Conservation (phyloP, 2,888 invertebrate species). For the Zhuqinia jingwanae region DNA sequence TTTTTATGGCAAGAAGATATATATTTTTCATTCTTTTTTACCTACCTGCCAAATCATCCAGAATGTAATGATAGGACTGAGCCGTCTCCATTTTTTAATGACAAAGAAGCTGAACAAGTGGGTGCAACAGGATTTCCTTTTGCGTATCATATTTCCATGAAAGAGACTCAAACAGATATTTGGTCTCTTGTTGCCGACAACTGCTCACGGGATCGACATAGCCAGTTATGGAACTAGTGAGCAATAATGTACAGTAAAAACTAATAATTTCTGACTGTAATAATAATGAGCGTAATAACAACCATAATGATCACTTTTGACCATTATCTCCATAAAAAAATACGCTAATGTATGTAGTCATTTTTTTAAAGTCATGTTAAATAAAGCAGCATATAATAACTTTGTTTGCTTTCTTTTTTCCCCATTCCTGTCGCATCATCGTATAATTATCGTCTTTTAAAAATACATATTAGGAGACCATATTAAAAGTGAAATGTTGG, state of each 20-base stretch:
- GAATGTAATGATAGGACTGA: conserved; percentile 60
- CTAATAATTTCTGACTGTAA: conserved; percentile 45
- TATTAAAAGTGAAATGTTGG: not conserved
- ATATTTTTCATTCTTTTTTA: not conserved
- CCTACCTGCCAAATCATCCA: conserved; percentile 72
- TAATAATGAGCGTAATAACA: not conserved
- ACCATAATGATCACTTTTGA: conserved; percentile 17
- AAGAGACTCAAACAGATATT: conserved; percentile 64
- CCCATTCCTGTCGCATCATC: not conserved
- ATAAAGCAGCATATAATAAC: conserved; percentile 23
- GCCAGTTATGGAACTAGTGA: conserved; percentile 71
- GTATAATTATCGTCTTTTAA: not conserved
- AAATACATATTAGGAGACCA: conserved; percentile 27
- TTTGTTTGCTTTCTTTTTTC: conserved; percentile 30
- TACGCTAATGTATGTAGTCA: not conserved
- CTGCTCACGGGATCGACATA: conserved; percentile 61
- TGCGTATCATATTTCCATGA: conserved; percentile 67
- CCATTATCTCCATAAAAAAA: conserved; percentile 14
- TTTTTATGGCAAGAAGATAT: too few species aligned
- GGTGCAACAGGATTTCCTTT: conserved; percentile 70
- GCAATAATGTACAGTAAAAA: not conserved
- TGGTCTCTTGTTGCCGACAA: conserved; percentile 68
- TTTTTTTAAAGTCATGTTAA: not conserved
- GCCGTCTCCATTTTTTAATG: conserved; percentile 66
- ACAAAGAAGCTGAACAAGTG: conserved; percentile 68